Base-by-base conservation (phyloP, 1,140 invertebrate species). In the Mesaphorura yosii region DNA sequence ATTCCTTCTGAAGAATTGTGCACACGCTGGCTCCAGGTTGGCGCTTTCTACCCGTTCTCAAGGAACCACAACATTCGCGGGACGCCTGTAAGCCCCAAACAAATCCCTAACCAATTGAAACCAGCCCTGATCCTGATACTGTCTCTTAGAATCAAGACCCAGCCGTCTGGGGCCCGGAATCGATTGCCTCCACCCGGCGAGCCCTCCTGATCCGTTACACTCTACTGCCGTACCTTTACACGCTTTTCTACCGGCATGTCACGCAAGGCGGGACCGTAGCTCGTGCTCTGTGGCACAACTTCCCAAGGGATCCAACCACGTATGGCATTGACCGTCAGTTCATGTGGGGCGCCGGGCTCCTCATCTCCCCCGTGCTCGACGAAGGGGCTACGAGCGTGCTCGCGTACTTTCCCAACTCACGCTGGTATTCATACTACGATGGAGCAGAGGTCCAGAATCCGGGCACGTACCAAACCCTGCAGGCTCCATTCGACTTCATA, bases 21-120 rank as follows among this genome's bases (percentile, higher is more conserved):
- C 23, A 52, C 55, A 31, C 72, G 86, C 1, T 90, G 86, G 86
- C 79, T 77, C 73, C 79, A 88, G 66, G 70, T 10, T 14, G 89
- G 88, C 2, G 84, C 86, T 3, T 88, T 88, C 70, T 88, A 88
- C 70, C 84, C 86, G 1, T 91, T 91, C 22, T 37, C 51, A 12
- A 42, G 51, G 42, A 53, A 54, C 31, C 39, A 53, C 41, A 54
- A 58, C 20, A 37, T 19, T 10, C 1, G 22, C 5, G 31, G 25
- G 5, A 14, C 42, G 27, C 1, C 28, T 28, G 44, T 41, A 53
- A 53, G 23, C 29, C n/a, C n/a, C n/a, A n/a, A n/a, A n/a, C n/a
- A n/a, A n/a, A n/a, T n/a, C n/a, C n/a, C n/a, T n/a, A n/a, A n/a
- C n/a, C n/a, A 42, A 42, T 42, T 42, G n/a, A 7, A 19, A 19